Evolutionary conservation across 2,888 invertebrate species (phyloP), one percentile per base, ranked within the genome.

Genomic region (Emmelina monodactyla): DNA sequence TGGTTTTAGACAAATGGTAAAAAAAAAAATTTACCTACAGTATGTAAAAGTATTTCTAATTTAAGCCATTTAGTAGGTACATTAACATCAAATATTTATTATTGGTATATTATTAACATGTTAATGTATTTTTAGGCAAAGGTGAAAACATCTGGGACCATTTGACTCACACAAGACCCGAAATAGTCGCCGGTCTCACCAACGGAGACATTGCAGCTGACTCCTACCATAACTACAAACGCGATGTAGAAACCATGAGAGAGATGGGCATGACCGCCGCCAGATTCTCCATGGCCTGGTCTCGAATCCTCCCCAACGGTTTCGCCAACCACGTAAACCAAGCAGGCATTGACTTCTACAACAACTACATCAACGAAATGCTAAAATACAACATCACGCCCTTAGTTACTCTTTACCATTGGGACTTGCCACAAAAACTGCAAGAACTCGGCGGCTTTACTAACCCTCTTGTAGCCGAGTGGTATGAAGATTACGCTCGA

Each of bases 341-440:
- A 44, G 69, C 69, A 1, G 88, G 86, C 4, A 63, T 88, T 7
- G 58, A 73, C 15, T 87, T 86, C 55, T 89, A 89, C 56, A 83
- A 84, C 43, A 67, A 78, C 38, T 56, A 87, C 1, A 84, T 88
- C 28, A 58, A 86, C 46, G 83, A 81, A 50, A 66, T 88, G 34
- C 39, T 84, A 1, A 73, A 64, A 16, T 82, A 82, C 42, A 80
- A 76, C 16, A 86, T 89, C 37, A 56, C 69, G 38, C 88, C 88
- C 0, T 62, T 83, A 54, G 66, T 83, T 0, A 80, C 82, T 0
- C 52, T 83, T 32, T 78, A 67, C 41, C 82, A 83, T 38, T 79
- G 76, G 66, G 83, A 83, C 43, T 49, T 82, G 33, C 82, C 82
- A 0, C 62, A 71, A 34, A 59, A 59, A 28, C 50, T 85, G 0